Evolutionary conservation across 2,888 invertebrate genomes (phyloP).

Genomic region (Tridacna gigas): DNA sequence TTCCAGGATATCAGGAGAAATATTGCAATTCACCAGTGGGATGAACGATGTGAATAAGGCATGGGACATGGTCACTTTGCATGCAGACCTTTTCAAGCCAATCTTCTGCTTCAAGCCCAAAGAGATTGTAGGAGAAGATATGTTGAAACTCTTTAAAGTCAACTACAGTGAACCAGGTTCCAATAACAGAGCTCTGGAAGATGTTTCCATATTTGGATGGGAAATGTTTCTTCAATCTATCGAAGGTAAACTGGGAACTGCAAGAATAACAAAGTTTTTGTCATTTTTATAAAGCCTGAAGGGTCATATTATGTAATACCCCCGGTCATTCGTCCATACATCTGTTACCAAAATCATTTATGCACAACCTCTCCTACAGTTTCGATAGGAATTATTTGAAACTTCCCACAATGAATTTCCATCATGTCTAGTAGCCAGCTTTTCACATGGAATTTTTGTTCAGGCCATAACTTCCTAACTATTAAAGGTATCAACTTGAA

Average conservation of each 20-base stretch:
- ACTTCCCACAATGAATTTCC: not conserved
- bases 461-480: too few species aligned
- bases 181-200: constrained; percentile 36
- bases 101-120: constrained; percentile 29
- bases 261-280: not conserved
- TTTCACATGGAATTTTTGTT: not conserved
- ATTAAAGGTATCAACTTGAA: too few species aligned
- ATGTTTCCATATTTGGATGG: constrained; percentile 36
- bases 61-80: constrained; percentile 30
- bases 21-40: constrained; percentile 37
- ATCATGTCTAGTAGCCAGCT: not conserved
- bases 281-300: not conserved
- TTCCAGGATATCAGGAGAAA: constrained; percentile 44
- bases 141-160: constrained; percentile 22
- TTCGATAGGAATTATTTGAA: not conserved
- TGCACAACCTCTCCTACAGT: not conserved
- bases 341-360: not conserved
- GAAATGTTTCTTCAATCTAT: constrained; percentile 44
- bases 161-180: constrained; percentile 40
- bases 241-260: constrained; percentile 38
- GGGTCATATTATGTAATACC: not conserved
- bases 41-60: constrained; percentile 43
- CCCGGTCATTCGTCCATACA: not conserved
- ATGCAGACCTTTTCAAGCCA: constrained; percentile 34
- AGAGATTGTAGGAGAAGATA: constrained; percentile 21